Conservation (phyloP, 92 coral and sea anemone species). For the Blastomussa wellsi region DNA sequence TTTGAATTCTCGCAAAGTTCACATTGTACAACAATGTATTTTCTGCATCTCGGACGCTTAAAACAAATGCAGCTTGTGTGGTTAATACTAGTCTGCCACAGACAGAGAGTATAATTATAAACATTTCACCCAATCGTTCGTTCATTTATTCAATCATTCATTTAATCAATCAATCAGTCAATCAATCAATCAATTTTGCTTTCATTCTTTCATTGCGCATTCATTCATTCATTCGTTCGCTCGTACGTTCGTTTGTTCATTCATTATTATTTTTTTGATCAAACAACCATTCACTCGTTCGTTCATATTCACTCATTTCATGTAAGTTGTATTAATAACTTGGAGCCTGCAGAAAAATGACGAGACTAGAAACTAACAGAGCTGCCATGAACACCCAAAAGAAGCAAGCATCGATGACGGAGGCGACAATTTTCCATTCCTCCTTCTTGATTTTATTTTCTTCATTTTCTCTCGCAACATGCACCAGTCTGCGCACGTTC, state of each 20-base stretch:
- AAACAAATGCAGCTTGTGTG: no score
- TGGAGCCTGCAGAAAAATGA: constrained; percentile 83
- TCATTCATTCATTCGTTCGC: background rate
- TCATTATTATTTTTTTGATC: no score
- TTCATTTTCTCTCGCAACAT: constrained; percentile 72
- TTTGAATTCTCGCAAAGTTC: no score
- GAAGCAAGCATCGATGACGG: constrained; percentile 84
- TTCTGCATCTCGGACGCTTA: no score
- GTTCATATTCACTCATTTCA: background rate
- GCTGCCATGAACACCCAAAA: constrained; percentile 81
- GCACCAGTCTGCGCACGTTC: constrained; percentile 72
- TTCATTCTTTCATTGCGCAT: background rate
- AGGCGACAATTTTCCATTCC: constrained; percentile 95
- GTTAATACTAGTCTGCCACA: no score
- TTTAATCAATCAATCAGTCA: background rate
- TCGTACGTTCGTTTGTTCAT: no score
- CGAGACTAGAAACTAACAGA: constrained; percentile 64
- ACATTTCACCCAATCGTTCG: background rate
- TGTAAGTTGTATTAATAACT: background rate
- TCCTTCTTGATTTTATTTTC: constrained; percentile 83
- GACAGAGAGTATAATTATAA: no score
- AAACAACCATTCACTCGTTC: background rate
- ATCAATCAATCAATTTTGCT: no score
- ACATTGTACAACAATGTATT: no score
- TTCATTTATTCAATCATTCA: background rate